Conservation (phyloP, 1,140 invertebrate genomes). For the Habropoda laboriosa region DNA sequence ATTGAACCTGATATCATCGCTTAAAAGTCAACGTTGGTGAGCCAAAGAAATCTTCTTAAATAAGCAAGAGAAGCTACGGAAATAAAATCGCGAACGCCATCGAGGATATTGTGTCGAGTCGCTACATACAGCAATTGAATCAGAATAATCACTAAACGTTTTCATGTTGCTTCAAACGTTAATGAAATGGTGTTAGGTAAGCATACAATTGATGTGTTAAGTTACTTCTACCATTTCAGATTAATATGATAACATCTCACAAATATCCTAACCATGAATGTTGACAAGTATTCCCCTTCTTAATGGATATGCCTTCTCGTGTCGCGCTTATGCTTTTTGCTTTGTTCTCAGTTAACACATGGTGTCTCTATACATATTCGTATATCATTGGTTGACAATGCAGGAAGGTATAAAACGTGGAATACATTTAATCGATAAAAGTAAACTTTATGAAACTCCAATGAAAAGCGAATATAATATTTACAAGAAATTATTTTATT, state of each 20-base stretch:
- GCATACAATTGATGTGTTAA: not conserved
- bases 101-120: not conserved
- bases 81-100: not conserved
- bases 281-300: not conserved
- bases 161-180: not conserved
- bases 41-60: not conserved
- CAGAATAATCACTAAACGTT: not conserved
- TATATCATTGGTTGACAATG: not conserved
- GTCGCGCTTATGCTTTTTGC: not conserved
- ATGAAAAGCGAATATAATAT: not conserved
- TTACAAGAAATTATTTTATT: slow-evolving; percentile 40
- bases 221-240: not conserved
- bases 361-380: not conserved
- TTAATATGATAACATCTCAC: not conserved
- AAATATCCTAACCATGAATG: not conserved
- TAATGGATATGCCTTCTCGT: not conserved
- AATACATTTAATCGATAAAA: not conserved
- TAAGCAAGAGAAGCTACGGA: not conserved
- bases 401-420: not conserved
- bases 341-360: not conserved
- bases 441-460: not conserved
- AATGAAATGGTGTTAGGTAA: not conserved
- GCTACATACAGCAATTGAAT: not conserved
- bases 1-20: not conserved
- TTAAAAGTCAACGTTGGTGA: not conserved